phyloP scores from a whole-genome alignment of 37 sponge, comb jelly and placozoan species.

The Dysidea cf. avara region DNA sequence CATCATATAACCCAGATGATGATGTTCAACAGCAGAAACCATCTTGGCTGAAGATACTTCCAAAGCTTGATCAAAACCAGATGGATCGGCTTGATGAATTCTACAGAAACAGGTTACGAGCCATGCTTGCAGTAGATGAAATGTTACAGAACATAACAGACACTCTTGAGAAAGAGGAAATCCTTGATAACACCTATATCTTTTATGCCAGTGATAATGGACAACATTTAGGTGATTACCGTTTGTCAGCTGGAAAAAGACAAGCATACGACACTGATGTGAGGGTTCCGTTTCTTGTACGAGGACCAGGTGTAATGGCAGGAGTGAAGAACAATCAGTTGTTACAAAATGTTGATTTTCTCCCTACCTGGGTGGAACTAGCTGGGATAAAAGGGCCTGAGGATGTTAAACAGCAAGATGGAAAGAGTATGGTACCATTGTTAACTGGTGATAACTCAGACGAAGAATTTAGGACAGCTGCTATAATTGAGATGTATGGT shows the following conservation, averaged over 20 bases:
- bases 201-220: conserved; percentile 83
- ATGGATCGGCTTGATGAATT: conserved; percentile 39
- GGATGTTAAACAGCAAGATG: conserved; percentile 39
- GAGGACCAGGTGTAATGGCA: conserved; percentile 62
- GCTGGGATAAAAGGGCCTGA: conserved; percentile 14
- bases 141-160: conserved; percentile 39
- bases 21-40: conserved; percentile 57
- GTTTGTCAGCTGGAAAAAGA: conserved; percentile 68
- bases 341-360: conserved; percentile 57
- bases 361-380: conserved; percentile 68
- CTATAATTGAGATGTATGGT: conserved; percentile 67
- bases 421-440: conserved; percentile 52
- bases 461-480: conserved; percentile 55
- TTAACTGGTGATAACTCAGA: conserved; percentile 2
- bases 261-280: conserved; percentile 76
- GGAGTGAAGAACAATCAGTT: conserved; percentile 52
- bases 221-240: conserved; percentile 68
- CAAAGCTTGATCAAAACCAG: conserved; percentile 31
- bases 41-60: conserved; percentile 63
- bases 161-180: conserved; percentile 26
- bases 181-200: conserved; percentile 52
- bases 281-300: conserved; percentile 59
- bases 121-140: conserved; percentile 76
- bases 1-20: conserved; percentile 63
- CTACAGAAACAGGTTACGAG: conserved; percentile 47